Conservation (phyloP, 2,113 vertebrate species). For the Leuciscus idus region DNA sequence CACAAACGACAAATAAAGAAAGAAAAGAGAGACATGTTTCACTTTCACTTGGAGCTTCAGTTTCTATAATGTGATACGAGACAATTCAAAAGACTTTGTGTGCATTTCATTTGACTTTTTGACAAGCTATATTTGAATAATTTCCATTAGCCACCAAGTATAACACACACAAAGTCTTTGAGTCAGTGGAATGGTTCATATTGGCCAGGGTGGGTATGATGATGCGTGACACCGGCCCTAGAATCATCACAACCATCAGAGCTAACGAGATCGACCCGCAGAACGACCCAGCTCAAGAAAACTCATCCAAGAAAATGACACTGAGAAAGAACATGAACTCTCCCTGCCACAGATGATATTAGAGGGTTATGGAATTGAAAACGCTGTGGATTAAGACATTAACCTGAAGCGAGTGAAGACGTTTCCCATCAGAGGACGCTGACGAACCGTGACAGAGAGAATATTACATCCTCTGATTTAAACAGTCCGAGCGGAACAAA, state of each 20-base stretch:
- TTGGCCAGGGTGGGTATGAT: background rate
- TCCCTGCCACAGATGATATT: background rate
- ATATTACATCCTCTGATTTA: slow-evolving; percentile 7
- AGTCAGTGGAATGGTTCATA: background rate
- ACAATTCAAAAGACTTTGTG: too few relatives aligned
- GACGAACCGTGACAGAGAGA: slow-evolving; percentile 10
- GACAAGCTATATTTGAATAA: too few relatives aligned
- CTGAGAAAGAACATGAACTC: background rate
- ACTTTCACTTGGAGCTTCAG: too few relatives aligned
- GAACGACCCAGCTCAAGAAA: background rate
- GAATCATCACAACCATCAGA: background rate
- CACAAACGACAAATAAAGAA: too few relatives aligned
- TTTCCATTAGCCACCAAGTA: background rate
- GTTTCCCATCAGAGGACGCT: background rate
- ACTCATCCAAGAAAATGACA: background rate
- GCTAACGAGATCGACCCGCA: background rate
- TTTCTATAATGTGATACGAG: too few relatives aligned
- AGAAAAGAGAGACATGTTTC: too few relatives aligned
- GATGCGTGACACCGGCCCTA: background rate
- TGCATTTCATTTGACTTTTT: too few relatives aligned
- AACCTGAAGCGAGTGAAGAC: background rate
- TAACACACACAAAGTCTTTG: background rate
- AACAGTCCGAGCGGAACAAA: background rate
- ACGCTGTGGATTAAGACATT: background rate
- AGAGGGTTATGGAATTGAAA: background rate